phyloP scores from a whole-genome alignment of 2,113 vertebrate species.

The Danio rerio region DNA sequence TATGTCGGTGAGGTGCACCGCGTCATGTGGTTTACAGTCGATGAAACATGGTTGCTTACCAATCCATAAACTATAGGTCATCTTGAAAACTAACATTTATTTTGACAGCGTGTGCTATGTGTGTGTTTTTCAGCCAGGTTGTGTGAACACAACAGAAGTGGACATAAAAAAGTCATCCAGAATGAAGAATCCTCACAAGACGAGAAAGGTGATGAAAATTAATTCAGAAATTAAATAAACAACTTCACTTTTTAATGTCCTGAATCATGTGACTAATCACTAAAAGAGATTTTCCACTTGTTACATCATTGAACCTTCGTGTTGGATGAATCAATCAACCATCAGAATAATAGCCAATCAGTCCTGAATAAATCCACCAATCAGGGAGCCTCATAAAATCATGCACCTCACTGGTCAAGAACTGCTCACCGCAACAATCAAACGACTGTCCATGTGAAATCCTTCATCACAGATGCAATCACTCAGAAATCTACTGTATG shows the following conservation, averaged over 20 bases:
- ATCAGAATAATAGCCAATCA: background rate
- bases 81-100: background rate
- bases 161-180: slow-evolving; percentile 99
- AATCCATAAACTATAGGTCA: background rate
- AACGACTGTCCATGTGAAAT: background rate
- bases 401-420: background rate
- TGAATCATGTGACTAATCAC: slow-evolving; percentile 19
- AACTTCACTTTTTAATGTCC: background rate
- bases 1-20: background rate
- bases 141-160: slow-evolving; percentile 97
- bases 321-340: slow-evolving; percentile 5
- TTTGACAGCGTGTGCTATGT: slow-evolving; percentile 32
- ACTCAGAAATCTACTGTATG: background rate
- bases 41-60: background rate
- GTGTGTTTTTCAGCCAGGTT: slow-evolving; percentile 85
- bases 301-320: background rate
- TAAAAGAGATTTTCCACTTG: background rate
- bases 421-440: background rate
- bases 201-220: slow-evolving; percentile 84
- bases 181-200: slow-evolving; percentile 98
- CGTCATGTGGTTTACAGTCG: background rate
- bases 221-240: slow-evolving; percentile 4
- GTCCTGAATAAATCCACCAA: background rate
- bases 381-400: slow-evolving; percentile 5
- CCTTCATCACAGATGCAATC: background rate